A percentile compares a stretch with the other conserved stretches of the same genome.
Evolutionary conservation across 2,113 vertebrate species (phyloP).

Genomic region (Emydocephalus ijimae): DNA sequence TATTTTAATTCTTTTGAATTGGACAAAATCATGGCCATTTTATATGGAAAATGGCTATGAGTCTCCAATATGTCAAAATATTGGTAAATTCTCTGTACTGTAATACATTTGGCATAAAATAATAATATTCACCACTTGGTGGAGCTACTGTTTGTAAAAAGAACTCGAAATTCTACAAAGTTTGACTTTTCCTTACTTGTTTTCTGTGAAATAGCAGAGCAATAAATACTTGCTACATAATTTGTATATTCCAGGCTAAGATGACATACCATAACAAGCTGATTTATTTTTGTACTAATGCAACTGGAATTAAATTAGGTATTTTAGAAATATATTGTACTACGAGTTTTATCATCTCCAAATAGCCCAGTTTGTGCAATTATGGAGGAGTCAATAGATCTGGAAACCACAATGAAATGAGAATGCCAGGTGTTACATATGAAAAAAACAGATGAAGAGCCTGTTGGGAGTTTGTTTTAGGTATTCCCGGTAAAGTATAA

Average conservation of each 20-base stretch:
- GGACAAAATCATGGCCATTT: neutral
- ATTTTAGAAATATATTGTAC: neutral
- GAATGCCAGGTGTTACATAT: neutral
- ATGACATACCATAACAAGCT: neutral
- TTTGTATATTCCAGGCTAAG: neutral
- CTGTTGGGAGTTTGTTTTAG: neutral
- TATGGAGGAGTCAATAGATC: neutral
- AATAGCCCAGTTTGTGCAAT: neutral
- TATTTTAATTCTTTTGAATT: neutral
- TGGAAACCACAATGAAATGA: neutral
- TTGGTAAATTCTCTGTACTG: neutral
- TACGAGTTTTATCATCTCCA: neutral
- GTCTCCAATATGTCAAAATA: neutral
- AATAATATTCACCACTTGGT: conserved; percentile 44
- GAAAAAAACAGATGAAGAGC: neutral
- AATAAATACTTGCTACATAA: neutral
- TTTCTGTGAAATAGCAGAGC: neutral
- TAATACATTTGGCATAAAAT: neutral
- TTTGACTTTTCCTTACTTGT: conserved; percentile 29
- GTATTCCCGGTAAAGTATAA: neutral
- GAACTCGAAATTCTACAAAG: neutral
- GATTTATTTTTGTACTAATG: neutral
- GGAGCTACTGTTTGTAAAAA: conserved; percentile 46
- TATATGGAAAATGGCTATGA: neutral
- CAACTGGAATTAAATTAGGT: neutral